Percentiles rank a stretch among this genome's conserved stretches.
Evolutionary conservation across 2,113 vertebrate genomes (phyloP).

Genomic region (Python bivittatus): DNA sequence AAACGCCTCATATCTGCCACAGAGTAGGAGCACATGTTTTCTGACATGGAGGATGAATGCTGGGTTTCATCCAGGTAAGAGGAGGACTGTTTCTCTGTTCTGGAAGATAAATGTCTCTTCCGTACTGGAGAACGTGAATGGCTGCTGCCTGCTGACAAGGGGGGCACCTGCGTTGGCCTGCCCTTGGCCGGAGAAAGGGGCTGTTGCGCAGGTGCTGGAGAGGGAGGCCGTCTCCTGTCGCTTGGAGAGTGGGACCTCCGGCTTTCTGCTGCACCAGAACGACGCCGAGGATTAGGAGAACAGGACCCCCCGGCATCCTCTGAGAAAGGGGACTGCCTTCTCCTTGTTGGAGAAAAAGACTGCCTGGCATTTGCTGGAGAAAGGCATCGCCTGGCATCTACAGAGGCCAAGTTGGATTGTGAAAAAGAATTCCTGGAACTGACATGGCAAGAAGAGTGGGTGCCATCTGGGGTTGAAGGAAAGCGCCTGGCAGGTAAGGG

Average conservation of each 20-base stretch:
- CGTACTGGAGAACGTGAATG: neutral
- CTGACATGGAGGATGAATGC: neutral
- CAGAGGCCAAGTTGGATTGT: neutral
- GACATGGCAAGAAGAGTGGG: neutral
- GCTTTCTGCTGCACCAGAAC: neutral
- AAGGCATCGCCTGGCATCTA: neutral
- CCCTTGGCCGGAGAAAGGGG: fast-evolving
- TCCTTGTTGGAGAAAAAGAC: neutral
- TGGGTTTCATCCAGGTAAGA: neutral
- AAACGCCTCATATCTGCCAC: neutral
- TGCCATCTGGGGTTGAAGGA: neutral
- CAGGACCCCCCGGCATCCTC: neutral
- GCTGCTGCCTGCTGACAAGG: neutral
- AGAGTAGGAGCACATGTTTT: neutral
- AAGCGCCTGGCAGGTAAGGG: neutral
- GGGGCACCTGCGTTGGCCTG: neutral
- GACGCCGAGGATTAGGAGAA: neutral
- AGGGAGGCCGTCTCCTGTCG: neutral
- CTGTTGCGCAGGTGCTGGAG: neutral
- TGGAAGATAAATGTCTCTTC: neutral
- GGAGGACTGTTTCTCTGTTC: neutral
- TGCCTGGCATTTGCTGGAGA: neutral
- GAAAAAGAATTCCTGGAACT: neutral
- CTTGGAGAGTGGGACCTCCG: neutral
- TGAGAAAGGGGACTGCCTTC: neutral